Evolutionary conservation across 2,113 vertebrate genomes (phyloP), one percentile per base, ranked within the genome.

Genomic region (Chaetops frenatus): DNA sequence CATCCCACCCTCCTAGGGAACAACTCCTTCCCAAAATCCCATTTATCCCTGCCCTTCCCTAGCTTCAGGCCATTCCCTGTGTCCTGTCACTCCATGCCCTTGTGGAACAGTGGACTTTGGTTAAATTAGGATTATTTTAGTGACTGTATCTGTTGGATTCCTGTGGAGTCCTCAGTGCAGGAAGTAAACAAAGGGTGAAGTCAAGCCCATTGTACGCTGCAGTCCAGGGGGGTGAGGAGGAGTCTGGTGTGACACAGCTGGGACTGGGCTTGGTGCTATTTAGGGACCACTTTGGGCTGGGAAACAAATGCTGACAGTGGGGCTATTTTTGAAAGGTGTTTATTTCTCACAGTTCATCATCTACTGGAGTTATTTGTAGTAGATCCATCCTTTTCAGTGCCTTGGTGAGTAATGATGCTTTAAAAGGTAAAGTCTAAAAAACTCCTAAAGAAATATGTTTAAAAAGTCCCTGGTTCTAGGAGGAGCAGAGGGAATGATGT

Each of bases 41-140:
- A 38, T 0, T 31, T 7, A 12, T 0, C 25, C 64, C 78, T 82
- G 25, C 60, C 23, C n/a, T 33, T 10, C 3, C 7, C 9, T 25
- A 35, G 18, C 31, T 17, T 5, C 3, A 6, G 3, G 10, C 66
- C 16, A 3, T 44, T 21, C 56, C 33, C 19, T 19, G 15, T 1
- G 4, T 57, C 3, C 61, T 40, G 28, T 9, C 20, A 0, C 50
- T 66, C 15, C 42, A 5, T 13, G 18, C 4, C 61, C 51, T 31
- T 4, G 13, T 50, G 17, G 21, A 31, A 22, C 1, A 54, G 24
- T 2, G 1, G 15, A 6, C 5, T 76, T 86, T 0, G 0, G 2
- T 67, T 25, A 29, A 91, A n/a, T 47, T 9, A 11, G 18, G 47
- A 44, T 19, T 17, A n/a, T 82, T 93, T 51, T 23, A 33, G 51